These are phyloP conservation scores for Rhagologus leucostigma DNA, from an alignment of 2,113 vertebrate genomes.

Conservation along the genomic window DNA sequence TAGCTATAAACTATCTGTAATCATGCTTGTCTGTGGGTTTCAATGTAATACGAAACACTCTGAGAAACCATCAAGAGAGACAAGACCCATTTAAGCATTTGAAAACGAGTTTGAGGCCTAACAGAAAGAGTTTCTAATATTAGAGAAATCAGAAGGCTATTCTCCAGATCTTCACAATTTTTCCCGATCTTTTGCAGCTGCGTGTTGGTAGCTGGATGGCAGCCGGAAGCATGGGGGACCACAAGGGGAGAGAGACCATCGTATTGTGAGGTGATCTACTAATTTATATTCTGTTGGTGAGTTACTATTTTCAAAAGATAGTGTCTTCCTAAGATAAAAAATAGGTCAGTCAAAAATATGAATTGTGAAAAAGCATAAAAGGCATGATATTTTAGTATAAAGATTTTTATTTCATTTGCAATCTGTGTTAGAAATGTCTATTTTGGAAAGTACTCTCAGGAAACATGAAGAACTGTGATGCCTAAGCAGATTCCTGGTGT, in stretches of 20 bases:
- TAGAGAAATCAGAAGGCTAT: background rate
- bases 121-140: background rate
- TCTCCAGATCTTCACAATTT: background rate
- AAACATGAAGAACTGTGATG: background rate
- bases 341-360: background rate
- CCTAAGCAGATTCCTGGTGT: background rate
- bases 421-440: background rate
- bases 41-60: background rate
- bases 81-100: background rate
- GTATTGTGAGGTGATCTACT: background rate
- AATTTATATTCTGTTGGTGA: background rate
- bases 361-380: background rate
- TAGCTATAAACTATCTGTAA: background rate
- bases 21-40: accelerated
- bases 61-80: background rate
- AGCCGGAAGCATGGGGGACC: accelerated
- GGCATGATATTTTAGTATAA: background rate
- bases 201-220: accelerated
- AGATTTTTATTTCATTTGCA: background rate
- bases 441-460: background rate
- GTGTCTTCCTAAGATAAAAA: background rate
- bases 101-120: background rate
- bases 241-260: accelerated
- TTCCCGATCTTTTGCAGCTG: background rate
- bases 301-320: background rate